Percentiles rank a stretch among this genome's conserved stretches.
phyloP scores from a whole-genome alignment of 2,888 invertebrate species.

The Seira musarum region DNA sequence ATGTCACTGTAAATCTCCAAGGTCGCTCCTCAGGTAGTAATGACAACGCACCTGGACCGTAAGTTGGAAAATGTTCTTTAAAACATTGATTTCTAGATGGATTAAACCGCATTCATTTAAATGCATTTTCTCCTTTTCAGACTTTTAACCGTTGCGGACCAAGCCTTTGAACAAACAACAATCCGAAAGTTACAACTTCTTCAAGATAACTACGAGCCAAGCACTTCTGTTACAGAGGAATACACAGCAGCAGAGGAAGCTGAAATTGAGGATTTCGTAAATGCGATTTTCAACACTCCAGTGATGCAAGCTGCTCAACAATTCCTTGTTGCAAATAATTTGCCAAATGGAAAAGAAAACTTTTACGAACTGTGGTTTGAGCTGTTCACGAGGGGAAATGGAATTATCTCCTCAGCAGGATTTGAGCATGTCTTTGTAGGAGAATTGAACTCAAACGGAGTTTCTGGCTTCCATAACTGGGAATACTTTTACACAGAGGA shows the following conservation, averaged over 20 bases:
- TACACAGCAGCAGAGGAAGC: slow-evolving; percentile 80
- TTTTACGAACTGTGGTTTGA: slow-evolving; percentile 72
- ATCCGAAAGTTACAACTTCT: slow-evolving; percentile 82
- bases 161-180: slow-evolving; percentile 80
- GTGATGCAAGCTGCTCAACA: slow-evolving; percentile 83
- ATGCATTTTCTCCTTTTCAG: no score
- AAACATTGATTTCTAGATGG: no score
- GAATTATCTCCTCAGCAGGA: slow-evolving; percentile 88
- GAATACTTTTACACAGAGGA: slow-evolving; percentile 87
- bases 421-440: slow-evolving; percentile 95
- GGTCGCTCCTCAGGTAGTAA: slow-evolving; percentile 82
- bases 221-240: slow-evolving; percentile 82
- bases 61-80: no score
- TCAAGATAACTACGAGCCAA: slow-evolving; percentile 89
- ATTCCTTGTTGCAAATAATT: slow-evolving; percentile 72
- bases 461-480: slow-evolving; percentile 93
- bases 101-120: no score
- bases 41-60: slow-evolving; percentile 34
- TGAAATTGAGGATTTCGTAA: slow-evolving; percentile 86
- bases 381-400: slow-evolving; percentile 82
- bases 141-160: slow-evolving; percentile 78
- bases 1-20: slow-evolving; percentile 82
- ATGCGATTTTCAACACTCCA: slow-evolving; percentile 82
- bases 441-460: slow-evolving; percentile 84
- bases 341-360: slow-evolving; percentile 43